Percentiles rank a stretch among this genome's conserved stretches.
phyloP scores from a whole-genome alignment of 2,113 vertebrate species.

The Willisornis vidua region DNA sequence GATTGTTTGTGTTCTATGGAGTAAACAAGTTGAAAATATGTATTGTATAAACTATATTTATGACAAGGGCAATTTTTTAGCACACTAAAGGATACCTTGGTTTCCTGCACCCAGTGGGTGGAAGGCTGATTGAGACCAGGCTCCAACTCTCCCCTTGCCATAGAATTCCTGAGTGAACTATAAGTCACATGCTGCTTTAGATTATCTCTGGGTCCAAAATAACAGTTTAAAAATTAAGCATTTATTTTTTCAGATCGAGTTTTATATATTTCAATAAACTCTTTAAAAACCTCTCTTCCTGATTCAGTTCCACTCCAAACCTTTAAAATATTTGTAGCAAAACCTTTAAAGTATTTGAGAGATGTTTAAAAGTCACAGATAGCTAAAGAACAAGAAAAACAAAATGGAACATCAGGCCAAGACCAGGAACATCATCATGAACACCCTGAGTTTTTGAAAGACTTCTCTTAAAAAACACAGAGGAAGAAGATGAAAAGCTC shows the following conservation, averaged over 20 bases:
- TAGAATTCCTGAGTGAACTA: background rate
- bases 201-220: background rate
- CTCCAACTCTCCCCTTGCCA: background rate
- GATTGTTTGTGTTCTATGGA: background rate
- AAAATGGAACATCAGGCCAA: background rate
- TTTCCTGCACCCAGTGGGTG: rapidly evolving
- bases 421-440: background rate
- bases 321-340: background rate
- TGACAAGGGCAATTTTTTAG: background rate
- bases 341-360: background rate
- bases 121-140: background rate
- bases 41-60: background rate
- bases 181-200: background rate
- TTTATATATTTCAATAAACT: background rate
- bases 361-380: background rate
- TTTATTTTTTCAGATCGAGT: background rate
- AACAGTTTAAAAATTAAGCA: background rate
- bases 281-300: background rate
- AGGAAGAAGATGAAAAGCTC: background rate
- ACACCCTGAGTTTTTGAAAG: rapidly evolving
- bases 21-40: background rate
- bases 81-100: background rate
- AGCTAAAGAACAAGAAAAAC: background rate
- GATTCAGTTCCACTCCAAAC: background rate
- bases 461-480: background rate